These are phyloP conservation scores for Lycaena phlaeas DNA, from an alignment of 2,888 invertebrate species.

Conservation along the genomic window DNA sequence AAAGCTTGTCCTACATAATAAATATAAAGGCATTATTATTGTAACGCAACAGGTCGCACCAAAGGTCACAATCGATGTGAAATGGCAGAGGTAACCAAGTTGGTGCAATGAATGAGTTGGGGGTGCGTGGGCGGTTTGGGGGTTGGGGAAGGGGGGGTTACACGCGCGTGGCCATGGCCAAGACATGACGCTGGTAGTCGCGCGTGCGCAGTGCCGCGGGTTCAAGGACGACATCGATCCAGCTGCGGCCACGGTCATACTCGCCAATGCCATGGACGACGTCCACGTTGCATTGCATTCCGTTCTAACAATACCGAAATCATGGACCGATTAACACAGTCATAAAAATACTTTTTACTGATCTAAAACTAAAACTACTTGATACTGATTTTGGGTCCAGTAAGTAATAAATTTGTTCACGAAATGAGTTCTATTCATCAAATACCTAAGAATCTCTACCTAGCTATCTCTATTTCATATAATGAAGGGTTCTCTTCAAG, in stretches of 20 bases:
- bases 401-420: too few relatives aligned
- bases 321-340: too few relatives aligned
- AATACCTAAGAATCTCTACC: too few relatives aligned
- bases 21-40: too few relatives aligned
- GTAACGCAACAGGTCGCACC: constrained; percentile 38
- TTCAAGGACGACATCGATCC: constrained; percentile 68
- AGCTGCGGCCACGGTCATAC: constrained; percentile 49
- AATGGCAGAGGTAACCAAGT: constrained; percentile 50
- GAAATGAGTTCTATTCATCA: too few relatives aligned
- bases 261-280: constrained; percentile 42
- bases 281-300: neutral
- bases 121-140: constrained; percentile 13
- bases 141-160: constrained; percentile 28
- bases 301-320: too few relatives aligned
- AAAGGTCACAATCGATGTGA: constrained; percentile 54
- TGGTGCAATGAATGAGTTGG: constrained; percentile 19
- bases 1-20: too few relatives aligned
- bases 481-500: too few relatives aligned
- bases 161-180: constrained; percentile 61
- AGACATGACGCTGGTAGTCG: constrained; percentile 55
- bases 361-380: too few relatives aligned
- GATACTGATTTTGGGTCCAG: too few relatives aligned
- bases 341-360: too few relatives aligned
- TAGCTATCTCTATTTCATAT: too few relatives aligned
- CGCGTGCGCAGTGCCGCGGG: constrained; percentile 45